Evolutionary conservation across 2,797 vertebrate species (phyloP).

Genomic region (Malacoraja senta): DNA sequence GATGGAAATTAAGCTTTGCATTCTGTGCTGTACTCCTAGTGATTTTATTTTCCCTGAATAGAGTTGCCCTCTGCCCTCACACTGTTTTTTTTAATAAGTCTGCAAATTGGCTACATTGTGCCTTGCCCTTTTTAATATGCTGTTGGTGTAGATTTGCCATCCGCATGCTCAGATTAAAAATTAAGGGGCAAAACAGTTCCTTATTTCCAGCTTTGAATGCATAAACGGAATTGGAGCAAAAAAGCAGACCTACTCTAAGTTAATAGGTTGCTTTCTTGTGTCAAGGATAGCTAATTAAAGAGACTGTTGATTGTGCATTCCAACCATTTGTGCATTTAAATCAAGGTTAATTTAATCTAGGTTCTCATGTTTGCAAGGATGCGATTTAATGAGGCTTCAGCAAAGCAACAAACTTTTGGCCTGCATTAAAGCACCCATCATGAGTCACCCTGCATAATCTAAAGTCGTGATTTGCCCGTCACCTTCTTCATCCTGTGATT

Average conservation of each 20-base stretch:
- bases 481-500: not conserved
- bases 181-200: not conserved
- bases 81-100: not conserved
- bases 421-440: not conserved
- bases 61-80: not conserved
- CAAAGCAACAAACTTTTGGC: not conserved
- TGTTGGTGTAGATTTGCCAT: not conserved
- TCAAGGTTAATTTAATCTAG: not conserved
- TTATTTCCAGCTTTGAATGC: not conserved
- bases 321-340: not conserved
- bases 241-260: not conserved
- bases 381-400: not conserved
- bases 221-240: not conserved
- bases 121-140: slow-evolving; percentile 5
- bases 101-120: not conserved
- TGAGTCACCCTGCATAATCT: not conserved
- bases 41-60: not conserved
- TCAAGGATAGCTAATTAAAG: not conserved
- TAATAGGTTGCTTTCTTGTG: not conserved
- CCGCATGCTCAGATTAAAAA: not conserved
- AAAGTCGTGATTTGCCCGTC: not conserved
- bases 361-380: not conserved
- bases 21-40: too few species aligned
- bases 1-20: not conserved
- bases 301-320: not conserved